Percentiles rank a stretch among this genome's conserved stretches.
phyloP scores from a whole-genome alignment of 1,140 invertebrate genomes.

The Plectrocnemia conspersa region DNA sequence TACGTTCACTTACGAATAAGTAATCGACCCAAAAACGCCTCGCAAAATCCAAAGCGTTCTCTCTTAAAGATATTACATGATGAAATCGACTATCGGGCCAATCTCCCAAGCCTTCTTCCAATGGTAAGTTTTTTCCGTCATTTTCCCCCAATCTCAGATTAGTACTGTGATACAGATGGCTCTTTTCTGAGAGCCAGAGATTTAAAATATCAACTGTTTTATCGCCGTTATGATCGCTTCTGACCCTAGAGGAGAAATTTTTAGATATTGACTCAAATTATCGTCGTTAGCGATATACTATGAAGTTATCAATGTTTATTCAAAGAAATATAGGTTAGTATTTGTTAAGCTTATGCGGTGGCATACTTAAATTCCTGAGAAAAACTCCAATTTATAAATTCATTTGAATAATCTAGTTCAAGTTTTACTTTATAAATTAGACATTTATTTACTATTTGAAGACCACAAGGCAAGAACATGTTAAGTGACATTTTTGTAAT shows the following conservation, averaged over 20 bases:
- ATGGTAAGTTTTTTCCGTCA: slow-evolving; percentile 45
- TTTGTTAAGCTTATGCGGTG: too few relatives aligned
- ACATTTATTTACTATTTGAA: too few relatives aligned
- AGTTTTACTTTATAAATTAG: too few relatives aligned
- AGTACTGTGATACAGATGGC: slow-evolving; percentile 67
- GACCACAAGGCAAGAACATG: too few relatives aligned
- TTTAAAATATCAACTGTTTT: slow-evolving; percentile 67
- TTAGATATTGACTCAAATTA: slow-evolving; percentile 7
- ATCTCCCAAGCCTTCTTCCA: slow-evolving; percentile 64
- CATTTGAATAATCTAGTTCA: too few relatives aligned
- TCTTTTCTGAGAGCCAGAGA: slow-evolving; percentile 64
- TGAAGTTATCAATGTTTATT: slow-evolving; percentile 2
- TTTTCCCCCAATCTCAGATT: slow-evolving; percentile 54
- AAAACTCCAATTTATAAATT: too few relatives aligned
- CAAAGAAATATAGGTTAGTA: too few relatives aligned
- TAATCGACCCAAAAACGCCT: slow-evolving; percentile 79
- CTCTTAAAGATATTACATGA: slow-evolving; percentile 77
- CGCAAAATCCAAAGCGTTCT: slow-evolving; percentile 70
- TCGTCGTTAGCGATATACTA: slow-evolving; percentile 8
- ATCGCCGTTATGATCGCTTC: slow-evolving; percentile 85
- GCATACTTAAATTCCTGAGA: too few relatives aligned
- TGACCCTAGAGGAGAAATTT: slow-evolving; percentile 65
- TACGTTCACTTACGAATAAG: slow-evolving; percentile 62
- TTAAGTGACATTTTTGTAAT: too few relatives aligned
- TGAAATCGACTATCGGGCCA: slow-evolving; percentile 74